Evolutionary conservation across 2,113 vertebrate genomes (phyloP).

Genomic region (Centropristis striata): DNA sequence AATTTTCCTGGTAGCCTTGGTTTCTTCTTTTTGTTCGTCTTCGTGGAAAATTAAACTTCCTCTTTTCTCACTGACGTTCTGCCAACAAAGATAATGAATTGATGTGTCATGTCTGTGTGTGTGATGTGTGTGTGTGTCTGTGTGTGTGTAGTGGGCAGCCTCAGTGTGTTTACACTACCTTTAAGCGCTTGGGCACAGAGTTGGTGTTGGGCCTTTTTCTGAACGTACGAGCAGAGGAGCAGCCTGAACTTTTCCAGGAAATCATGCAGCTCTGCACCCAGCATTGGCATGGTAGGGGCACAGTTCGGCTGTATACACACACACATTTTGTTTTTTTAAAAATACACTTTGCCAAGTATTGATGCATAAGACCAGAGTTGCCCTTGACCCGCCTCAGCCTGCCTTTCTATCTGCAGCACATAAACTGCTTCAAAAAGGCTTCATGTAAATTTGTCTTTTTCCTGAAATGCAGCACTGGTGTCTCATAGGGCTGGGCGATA

Average conservation of each 20-base stretch:
- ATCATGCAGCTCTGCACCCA: constrained; percentile 77
- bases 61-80: background rate
- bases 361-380: background rate
- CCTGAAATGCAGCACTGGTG: background rate
- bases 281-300: constrained; percentile 79
- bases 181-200: constrained; percentile 77
- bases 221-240: constrained; percentile 73
- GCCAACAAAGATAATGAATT: no score
- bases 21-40: background rate
- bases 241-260: constrained; percentile 74
- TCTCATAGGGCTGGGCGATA: no score
- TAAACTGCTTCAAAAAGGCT: background rate
- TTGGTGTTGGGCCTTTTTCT: constrained; percentile 81
- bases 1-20: background rate
- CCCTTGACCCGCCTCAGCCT: background rate
- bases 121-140: constrained; percentile 1
- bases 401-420: background rate
- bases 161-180: constrained; percentile 69
- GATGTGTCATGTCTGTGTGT: no score
- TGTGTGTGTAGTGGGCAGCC: constrained; percentile 59
- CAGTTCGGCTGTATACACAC: background rate
- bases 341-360: background rate
- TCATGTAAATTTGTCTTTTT: background rate
- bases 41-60: background rate
- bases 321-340: background rate